Evolutionary conservation across 2,797 vertebrate species (phyloP), one percentile per base, ranked within the genome.

Genomic region (Muraenolepis orangiensis): DNA sequence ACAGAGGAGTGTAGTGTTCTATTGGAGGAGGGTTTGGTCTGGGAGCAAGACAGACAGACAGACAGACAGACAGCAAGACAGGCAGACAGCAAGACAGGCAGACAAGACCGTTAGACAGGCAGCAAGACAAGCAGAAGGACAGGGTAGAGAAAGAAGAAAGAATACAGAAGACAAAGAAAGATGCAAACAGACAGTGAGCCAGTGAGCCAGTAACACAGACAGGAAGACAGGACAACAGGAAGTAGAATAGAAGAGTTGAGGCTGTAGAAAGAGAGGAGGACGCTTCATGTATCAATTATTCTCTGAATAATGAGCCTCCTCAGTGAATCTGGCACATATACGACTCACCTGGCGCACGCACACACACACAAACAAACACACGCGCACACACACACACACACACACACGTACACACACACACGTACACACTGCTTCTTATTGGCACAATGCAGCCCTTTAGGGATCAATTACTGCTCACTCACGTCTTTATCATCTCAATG

Each of bases 391-490:
- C 18, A 29, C 51, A 75, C 76, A 36, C 76, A n/a, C 73, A 72
- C 71, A 3, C 23, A 28, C 46, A 73, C 76, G 31, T 74, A 18
- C 73, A 74, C 72, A 2, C 26, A n/a, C 51, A 75, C 75, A 36
- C 76, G 20, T 70, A 76, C 74, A 80, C 57, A 34, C 70, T 18
- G 46, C 31, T 32, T 70, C 40, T 51, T 51, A 72, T 31, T 79
- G 79, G 73, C 80, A 87, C 81, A 86, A 86, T 82, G 78, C 80
- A 82, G 74, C 40, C 78, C 88, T 88, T 86, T 71, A 81, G 88
- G 87, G 87, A 90, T 90, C 87, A 87, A 87, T 90, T 88, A 88
- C 83, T 36, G 14, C 73, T 87, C 82, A 75, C 81, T 87, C 81
- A 80, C 28, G 32, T 87, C 88, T 90, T 87, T 86, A 86, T 88